Evolutionary conservation across 1,140 invertebrate species (phyloP), one percentile per base, ranked within the genome.

Genomic region (Tetranychus cinnabarinus): DNA sequence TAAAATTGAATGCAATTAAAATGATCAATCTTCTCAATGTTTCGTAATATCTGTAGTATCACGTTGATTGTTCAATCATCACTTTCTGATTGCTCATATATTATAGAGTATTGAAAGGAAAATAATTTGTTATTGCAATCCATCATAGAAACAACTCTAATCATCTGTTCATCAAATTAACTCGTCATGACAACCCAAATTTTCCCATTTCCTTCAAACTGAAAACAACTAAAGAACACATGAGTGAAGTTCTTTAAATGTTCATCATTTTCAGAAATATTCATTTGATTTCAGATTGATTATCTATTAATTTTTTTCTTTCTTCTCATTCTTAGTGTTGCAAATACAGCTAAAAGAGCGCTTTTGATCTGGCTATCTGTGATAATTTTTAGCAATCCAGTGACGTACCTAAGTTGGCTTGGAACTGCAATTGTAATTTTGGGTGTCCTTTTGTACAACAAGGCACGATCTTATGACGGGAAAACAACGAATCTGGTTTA

Each of bases 301-400:
- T 5, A 8, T 3, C n/a, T 8, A 31, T 42, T 5, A 6, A 42
- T 42, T 42, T 42, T 4, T 31, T 31, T 52, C 63, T 65, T 62
- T 61, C 66, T 62, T 63, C 33, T 59, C 7, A 36, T 63, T 61
- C 45, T 78, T 79, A 88, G 85, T 76, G 85, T 88, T 62, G 83
- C 83, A 10, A 88, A 88, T 72, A 88, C 85, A 62, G 82, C 82
- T 31, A 88, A 88, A 70, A 73, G 85, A 70, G 85, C 85, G 45
- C 80, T 85, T 67, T 73, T 88, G 35, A 88, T 88, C 65, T 87
- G 84, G 85, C 70, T 85, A 54, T 87, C 85, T 47, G 80, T 87
- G 58, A 71, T 87, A 58, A 72, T 86, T 66, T 88, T 87, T 73
- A 80, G 82, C 57, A 88, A 88, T 70, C 78, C 81, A 55, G 80